phyloP scores from a whole-genome alignment of 2,888 invertebrate genomes.

The Pyrrhia umbra region DNA sequence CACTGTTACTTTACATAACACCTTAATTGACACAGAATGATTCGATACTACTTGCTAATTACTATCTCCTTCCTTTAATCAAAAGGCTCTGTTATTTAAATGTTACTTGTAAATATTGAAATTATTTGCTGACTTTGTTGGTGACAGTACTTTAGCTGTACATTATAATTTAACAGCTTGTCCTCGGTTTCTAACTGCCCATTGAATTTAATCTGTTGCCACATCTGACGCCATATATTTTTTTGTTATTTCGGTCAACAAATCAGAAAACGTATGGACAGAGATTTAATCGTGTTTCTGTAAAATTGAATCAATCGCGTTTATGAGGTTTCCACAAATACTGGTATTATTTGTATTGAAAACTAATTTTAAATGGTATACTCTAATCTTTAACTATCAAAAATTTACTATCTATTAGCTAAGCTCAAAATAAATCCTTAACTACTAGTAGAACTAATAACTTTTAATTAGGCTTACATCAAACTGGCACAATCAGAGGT shows the following conservation, averaged over 20 bases:
- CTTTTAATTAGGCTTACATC: slow-evolving; percentile 27
- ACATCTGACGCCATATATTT: background rate
- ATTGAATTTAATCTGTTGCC: background rate
- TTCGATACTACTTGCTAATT: background rate
- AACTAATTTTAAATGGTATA: no score
- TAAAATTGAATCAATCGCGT: no score
- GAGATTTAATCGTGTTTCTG: background rate
- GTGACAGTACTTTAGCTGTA: background rate
- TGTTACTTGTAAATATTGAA: background rate
- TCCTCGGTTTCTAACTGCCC: background rate
- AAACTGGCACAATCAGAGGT: slow-evolving; percentile 25
- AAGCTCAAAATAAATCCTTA: slow-evolving; percentile 14
- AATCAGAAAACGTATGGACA: background rate
- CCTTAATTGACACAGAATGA: background rate
- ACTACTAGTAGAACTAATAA: slow-evolving; percentile 20
- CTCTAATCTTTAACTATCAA: background rate
- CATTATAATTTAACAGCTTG: background rate
- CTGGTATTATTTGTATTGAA: no score
- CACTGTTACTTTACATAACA: background rate
- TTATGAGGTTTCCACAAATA: no score
- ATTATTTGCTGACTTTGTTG: background rate
- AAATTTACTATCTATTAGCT: no score
- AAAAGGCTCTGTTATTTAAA: background rate
- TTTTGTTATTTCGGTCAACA: background rate
- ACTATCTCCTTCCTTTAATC: background rate